Base-by-base conservation (phyloP, 1,140 invertebrate species). In the Drosophila miranda region DNA sequence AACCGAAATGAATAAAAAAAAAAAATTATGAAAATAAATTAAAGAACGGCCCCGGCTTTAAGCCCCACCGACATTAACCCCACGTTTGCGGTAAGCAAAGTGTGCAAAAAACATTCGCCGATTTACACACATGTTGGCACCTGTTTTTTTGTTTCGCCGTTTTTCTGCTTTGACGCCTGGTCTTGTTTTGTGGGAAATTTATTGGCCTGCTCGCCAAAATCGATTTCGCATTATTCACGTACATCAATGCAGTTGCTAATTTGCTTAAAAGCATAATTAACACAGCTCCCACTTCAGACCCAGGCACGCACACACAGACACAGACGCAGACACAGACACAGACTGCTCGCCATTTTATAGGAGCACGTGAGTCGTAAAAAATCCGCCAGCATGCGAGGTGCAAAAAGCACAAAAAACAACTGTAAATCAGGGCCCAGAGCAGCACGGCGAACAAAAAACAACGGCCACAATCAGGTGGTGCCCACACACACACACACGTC, bases 261-360 rank as follows among this genome's bases (percentile, higher is more conserved):
- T 84, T 84, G 81, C 77, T 84, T 86, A 86, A 84, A 84, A 84
- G 81, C 81, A 86, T 84, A 84, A 84, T 84, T 84, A 84, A 84
- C 81, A 80, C 69, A 19, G 42, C 48, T 34, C 38, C 30, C 49
- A 45, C 56, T 9, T 45, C 66, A 38, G n/a, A 54, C 23, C 51
- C 19, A 16, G 28, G 21, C 48, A 48, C 34, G 23, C 30, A 34
- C 3, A 34, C 41, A 45, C 34, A 50, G 16, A 52, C 67, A 38
- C 14, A 34, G 30, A 42, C 34, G 42, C 23, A 52, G 61, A 38
- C 19, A 52, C 44, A 62, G 43, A 26, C 60, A 28, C 16, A 54
- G 43, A 55, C 50, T 48, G 58, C 23, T 13, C 14, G 54, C 51
- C 46, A 66, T 72, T 84, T 84, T 86, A 86, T 74, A 34, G 68